Percentiles rank a stretch among this genome's conserved stretches.
Conservation (phyloP, 2,797 vertebrate species). For the Amphiprion clarkii region DNA sequence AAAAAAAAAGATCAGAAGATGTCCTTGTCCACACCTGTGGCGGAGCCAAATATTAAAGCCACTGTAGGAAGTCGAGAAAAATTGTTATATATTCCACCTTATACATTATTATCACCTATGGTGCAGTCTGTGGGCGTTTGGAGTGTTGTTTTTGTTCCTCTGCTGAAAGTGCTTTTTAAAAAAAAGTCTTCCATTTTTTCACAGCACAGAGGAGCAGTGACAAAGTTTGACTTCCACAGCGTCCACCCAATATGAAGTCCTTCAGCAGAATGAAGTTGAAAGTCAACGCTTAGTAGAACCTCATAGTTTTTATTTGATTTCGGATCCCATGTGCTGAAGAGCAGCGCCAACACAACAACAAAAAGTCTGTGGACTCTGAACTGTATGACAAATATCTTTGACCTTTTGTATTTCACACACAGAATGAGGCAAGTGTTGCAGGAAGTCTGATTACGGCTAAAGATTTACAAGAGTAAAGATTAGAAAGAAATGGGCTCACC, state of each 20-base stretch:
- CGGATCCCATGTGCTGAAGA: neutral
- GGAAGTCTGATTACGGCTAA: neutral
- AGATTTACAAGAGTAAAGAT: neutral
- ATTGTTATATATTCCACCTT: constrained; percentile 29
- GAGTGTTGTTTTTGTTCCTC: constrained; percentile 8
- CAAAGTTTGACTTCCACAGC: constrained; percentile 7
- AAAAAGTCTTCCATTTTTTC: constrained; percentile 11
- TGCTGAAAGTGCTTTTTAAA: constrained; percentile 12
- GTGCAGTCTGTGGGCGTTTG: neutral
- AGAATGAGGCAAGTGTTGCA: neutral
- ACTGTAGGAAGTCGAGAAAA: constrained; percentile 33
- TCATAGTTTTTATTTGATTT: neutral
- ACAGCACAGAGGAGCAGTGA: neutral
- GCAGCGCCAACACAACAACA: neutral
- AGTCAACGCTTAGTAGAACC: neutral
- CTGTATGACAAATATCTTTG: neutral
- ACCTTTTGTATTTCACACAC: neutral
- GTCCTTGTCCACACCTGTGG: constrained; percentile 58
- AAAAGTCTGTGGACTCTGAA: neutral
- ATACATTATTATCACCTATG: constrained; percentile 30
- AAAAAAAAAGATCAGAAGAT: constrained; percentile 52
- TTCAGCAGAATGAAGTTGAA: constrained; percentile 19
- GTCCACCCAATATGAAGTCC: constrained; percentile 4
- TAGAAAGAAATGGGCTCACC: too few species aligned
- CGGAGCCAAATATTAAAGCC: constrained; percentile 38